phyloP scores from a whole-genome alignment of 2,888 invertebrate genomes.

The Orchesella flavescens region DNA sequence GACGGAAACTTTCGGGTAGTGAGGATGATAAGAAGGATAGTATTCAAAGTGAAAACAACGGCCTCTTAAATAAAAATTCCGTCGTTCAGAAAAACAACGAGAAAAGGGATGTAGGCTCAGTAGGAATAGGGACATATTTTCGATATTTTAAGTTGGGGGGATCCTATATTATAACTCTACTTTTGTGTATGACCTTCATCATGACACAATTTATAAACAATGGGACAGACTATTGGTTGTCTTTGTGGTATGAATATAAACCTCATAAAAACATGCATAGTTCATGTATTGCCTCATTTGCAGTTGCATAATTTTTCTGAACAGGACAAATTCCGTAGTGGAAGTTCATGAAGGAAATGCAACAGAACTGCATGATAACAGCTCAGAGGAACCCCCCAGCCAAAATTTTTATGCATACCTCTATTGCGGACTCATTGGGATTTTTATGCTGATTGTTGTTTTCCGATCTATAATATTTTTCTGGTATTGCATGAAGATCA shows the following conservation, averaged over 20 bases:
- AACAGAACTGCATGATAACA: neutral
- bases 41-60: neutral
- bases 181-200: slow-evolving; percentile 1
- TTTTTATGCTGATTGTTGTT: slow-evolving; percentile 13
- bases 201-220: slow-evolving; percentile 8
- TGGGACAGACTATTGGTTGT: slow-evolving; percentile 44
- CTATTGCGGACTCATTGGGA: slow-evolving; percentile 48
- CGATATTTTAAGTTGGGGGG: slow-evolving; percentile 42
- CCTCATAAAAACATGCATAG: no score
- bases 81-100: neutral
- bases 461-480: slow-evolving; percentile 47
- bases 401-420: slow-evolving; percentile 49
- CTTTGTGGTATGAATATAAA: slow-evolving; percentile 10
- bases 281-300: no score
- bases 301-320: neutral
- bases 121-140: slow-evolving; percentile 22
- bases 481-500: slow-evolving; percentile 56
- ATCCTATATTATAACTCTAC: neutral
- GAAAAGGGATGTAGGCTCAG: slow-evolving; percentile 27
- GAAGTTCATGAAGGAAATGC: neutral
- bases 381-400: neutral
- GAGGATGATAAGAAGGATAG: neutral
- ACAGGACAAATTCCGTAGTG: neutral
- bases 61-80: neutral
- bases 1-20: no score